A percentile compares a stretch with the other conserved stretches of the same genome.
These are phyloP conservation scores for Eupithecia tripunctaria DNA, from an alignment of 2,888 invertebrate genomes.

Conservation along the genomic window DNA sequence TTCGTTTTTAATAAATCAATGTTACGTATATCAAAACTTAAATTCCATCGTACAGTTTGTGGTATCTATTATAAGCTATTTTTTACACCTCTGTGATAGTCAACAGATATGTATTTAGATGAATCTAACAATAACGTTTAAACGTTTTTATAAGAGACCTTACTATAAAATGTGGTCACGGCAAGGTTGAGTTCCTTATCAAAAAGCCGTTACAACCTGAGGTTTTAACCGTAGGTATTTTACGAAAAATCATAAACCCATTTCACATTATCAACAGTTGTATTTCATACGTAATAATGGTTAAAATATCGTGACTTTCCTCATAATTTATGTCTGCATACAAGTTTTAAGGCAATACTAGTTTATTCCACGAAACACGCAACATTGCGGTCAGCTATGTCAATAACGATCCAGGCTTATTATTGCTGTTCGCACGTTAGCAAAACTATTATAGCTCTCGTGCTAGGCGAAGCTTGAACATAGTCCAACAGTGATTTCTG, in stretches of 20 bases:
- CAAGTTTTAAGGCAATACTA: conserved; percentile 54
- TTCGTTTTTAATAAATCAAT: too few relatives aligned
- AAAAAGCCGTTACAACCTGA: background rate
- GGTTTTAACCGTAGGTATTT: conserved; percentile 5
- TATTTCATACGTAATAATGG: conserved; percentile 21
- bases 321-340: conserved; percentile 51
- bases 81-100: too few relatives aligned
- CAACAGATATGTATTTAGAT: too few relatives aligned
- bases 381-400: conserved; percentile 55
- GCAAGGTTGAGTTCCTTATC: background rate
- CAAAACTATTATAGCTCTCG: conserved; percentile 7
- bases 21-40: too few relatives aligned
- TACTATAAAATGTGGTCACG: background rate
- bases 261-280: conserved; percentile 21
- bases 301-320: conserved; percentile 47
- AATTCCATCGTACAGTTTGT: too few relatives aligned
- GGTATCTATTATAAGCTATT: too few relatives aligned
- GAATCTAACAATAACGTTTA: too few relatives aligned
- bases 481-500: background rate
- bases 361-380: conserved; percentile 64
- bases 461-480: background rate
- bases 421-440: conserved; percentile 62
- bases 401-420: conserved; percentile 55
- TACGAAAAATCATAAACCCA: conserved; percentile 24
- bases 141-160: background rate